Percentiles rank a stretch among this genome's conserved stretches.
phyloP scores from a whole-genome alignment of 2,113 vertebrate genomes.

The Anthoscopus minutus region DNA sequence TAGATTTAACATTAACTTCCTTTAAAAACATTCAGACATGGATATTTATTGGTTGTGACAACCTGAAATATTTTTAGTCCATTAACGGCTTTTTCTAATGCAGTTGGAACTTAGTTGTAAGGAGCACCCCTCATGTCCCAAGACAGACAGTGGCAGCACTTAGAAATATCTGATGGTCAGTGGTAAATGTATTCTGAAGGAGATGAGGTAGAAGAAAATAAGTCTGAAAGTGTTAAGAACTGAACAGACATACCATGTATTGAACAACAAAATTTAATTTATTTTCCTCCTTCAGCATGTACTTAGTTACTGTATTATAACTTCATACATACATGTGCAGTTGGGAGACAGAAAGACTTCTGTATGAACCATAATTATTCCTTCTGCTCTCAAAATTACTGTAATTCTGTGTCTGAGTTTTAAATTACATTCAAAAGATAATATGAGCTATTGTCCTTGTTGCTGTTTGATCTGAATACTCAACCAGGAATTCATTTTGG shows the following conservation, averaged over 20 bases:
- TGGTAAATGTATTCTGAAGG: not conserved
- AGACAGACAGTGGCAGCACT: not conserved
- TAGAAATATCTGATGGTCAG: not conserved
- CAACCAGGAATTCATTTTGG: not conserved
- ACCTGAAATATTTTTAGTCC: not conserved
- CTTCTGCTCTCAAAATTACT: slow-evolving; percentile 16
- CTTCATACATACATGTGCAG: not conserved
- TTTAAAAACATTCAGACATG: not conserved
- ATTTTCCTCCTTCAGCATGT: not conserved
- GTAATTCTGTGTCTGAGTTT: not conserved
- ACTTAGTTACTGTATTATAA: not conserved
- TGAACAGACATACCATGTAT: not conserved
- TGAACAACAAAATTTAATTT: not conserved
- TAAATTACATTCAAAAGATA: not conserved
- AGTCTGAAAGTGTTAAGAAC: not conserved
- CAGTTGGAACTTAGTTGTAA: not conserved
- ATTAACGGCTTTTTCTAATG: not conserved
- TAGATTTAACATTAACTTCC: slow-evolving; percentile 7
- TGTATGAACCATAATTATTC: not conserved
- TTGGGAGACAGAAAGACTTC: not conserved
- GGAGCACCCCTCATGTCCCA: not conserved
- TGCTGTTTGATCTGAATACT: slow-evolving; percentile 10
- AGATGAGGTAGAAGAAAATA: not conserved
- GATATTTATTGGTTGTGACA: slow-evolving; percentile 16
- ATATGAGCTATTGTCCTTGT: not conserved